These are phyloP conservation scores for Hypsibius dujardini DNA, from an alignment of 1,140 invertebrate genomes.

Conservation along the genomic window DNA sequence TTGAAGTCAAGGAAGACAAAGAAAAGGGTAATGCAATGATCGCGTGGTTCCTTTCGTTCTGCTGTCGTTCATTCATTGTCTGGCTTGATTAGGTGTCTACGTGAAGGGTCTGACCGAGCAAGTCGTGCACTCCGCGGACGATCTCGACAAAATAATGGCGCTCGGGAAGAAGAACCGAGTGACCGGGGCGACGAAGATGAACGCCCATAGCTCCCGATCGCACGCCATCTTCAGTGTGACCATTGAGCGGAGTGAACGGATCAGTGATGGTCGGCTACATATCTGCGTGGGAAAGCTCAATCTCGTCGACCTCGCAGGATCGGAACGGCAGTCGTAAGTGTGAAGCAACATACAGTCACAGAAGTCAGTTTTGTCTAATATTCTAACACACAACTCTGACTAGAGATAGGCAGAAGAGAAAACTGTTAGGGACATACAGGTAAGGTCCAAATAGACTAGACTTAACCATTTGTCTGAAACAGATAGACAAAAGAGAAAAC, in stretches of 20 bases:
- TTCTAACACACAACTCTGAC: too few relatives aligned
- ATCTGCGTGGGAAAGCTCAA: constrained; percentile 58
- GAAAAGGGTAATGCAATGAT: constrained; percentile 41
- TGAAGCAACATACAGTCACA: background rate
- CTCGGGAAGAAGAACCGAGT: constrained; percentile 61
- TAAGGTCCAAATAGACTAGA: too few relatives aligned
- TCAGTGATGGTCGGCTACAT: constrained; percentile 23
- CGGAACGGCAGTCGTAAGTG: constrained; percentile 43
- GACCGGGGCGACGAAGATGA: constrained; percentile 37
- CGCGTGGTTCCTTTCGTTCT: constrained; percentile 2
- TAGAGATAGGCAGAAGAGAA: too few relatives aligned
- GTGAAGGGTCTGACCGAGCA: constrained; percentile 57
- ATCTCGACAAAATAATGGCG: constrained; percentile 58
- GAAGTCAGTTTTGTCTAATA: too few relatives aligned
- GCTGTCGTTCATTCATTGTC: constrained; percentile 27
- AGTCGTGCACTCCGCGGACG: constrained; percentile 60
- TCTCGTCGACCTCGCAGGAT: constrained; percentile 84
- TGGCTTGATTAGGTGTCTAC: constrained; percentile 55
- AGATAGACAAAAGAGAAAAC: too few relatives aligned
- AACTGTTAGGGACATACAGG: too few relatives aligned
- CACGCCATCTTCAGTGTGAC: constrained; percentile 38
- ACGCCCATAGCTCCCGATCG: constrained; percentile 36
- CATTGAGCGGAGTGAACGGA: constrained; percentile 26
- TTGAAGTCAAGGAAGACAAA: constrained; percentile 36
- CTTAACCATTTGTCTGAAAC: too few relatives aligned